Percentiles rank a stretch among this genome's conserved stretches.
Evolutionary conservation across 2,888 invertebrate species (phyloP).

Genomic region (Gordius sp.): DNA sequence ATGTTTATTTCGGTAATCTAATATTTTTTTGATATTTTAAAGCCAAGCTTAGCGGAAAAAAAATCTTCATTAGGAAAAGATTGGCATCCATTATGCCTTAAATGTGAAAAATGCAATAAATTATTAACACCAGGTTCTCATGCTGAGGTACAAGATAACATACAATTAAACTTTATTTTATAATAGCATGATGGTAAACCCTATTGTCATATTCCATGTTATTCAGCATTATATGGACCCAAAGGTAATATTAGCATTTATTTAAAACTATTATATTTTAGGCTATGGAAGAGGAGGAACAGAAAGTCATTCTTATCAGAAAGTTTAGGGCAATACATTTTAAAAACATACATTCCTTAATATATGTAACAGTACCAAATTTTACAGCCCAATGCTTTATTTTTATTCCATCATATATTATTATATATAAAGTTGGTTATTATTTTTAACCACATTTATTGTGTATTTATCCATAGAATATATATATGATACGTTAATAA

Average conservation of each 20-base stretch:
- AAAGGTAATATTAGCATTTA: slow-evolving; percentile 10
- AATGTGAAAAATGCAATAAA: slow-evolving; percentile 26
- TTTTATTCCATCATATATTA: too few species aligned
- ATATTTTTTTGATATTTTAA: background rate
- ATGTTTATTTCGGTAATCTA: slow-evolving; percentile 10
- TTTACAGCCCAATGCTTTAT: too few species aligned
- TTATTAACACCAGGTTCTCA: slow-evolving; percentile 25
- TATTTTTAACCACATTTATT: too few species aligned
- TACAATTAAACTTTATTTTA: too few species aligned
- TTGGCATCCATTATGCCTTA: slow-evolving; percentile 26
- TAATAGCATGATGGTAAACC: slow-evolving; percentile 10
- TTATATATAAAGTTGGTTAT: too few species aligned
- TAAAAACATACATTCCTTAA: too few species aligned
- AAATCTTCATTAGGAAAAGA: slow-evolving; percentile 27
- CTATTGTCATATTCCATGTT: slow-evolving; percentile 15
- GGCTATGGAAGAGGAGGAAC: slow-evolving; percentile 10
- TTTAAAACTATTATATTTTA: slow-evolving; percentile 8
- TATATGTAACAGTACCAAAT: too few species aligned
- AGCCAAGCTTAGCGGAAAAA: slow-evolving; percentile 24
- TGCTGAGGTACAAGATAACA: slow-evolving; percentile 27
- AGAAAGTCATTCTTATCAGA: slow-evolving; percentile 12
- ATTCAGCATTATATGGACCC: slow-evolving; percentile 9
- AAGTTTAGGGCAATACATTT: too few species aligned
- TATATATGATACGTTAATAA: too few species aligned
- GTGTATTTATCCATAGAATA: too few species aligned